A percentile compares a stretch with the other conserved stretches of the same genome.
Evolutionary conservation across 2,888 invertebrate species (phyloP).

Genomic region (Alentia gelatinosa): DNA sequence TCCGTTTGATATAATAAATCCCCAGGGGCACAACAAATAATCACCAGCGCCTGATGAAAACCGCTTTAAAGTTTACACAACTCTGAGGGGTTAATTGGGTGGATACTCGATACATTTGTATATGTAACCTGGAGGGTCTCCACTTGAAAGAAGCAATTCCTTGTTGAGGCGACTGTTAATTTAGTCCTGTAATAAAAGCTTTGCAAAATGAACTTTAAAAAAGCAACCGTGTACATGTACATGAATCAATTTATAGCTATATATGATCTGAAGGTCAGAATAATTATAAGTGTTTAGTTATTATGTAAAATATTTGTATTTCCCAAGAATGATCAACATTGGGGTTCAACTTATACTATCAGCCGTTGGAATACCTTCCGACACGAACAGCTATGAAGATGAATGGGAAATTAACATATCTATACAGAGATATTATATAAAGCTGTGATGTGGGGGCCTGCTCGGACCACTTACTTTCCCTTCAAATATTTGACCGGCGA

Average conservation of each 20-base stretch:
- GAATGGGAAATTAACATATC: neutral
- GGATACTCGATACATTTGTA: neutral
- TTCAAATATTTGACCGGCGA: neutral
- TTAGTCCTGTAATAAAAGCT: too few relatives aligned
- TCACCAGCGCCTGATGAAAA: neutral
- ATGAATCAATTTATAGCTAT: too few relatives aligned
- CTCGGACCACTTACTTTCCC: too few relatives aligned
- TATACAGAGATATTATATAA: neutral
- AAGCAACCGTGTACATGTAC: too few relatives aligned
- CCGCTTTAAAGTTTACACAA: neutral
- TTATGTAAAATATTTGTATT: neutral
- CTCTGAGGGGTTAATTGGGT: neutral
- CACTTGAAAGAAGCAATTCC: neutral
- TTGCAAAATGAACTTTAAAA: too few relatives aligned
- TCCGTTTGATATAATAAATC: neutral
- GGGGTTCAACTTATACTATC: neutral
- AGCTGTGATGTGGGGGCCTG: neutral
- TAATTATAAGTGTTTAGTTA: neutral
- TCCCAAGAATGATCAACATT: neutral
- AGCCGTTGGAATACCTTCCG: neutral
- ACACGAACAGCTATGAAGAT: neutral
- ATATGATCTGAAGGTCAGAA: too few relatives aligned
- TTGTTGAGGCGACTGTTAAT: too few relatives aligned
- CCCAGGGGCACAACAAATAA: slow-evolving; percentile 21
- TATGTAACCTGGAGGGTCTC: neutral